Evolutionary conservation across 2,113 vertebrate species (phyloP).

Genomic region (Odontesthes bonariensis): DNA sequence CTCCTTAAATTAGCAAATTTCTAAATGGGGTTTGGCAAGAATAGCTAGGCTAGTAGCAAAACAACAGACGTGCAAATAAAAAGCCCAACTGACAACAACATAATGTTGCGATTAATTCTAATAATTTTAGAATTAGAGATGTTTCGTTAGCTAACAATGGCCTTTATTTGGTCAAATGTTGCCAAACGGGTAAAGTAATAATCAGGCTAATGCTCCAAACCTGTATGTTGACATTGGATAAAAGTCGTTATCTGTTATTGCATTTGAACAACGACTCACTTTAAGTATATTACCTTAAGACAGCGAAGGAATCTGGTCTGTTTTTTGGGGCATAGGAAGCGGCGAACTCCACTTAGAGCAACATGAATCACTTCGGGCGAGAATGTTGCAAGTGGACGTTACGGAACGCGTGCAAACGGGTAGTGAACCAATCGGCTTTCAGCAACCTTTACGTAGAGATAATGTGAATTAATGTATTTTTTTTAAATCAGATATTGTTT

Average conservation of each 20-base stretch:
- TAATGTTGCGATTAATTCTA: accelerated
- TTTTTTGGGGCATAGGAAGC: neutral
- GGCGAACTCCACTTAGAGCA: neutral
- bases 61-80: neutral
- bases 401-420: neutral
- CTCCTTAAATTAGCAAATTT: neutral
- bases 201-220: neutral
- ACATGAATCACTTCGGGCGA: conserved; percentile 15
- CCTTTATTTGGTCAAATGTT: neutral
- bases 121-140: neutral
- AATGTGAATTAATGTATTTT: no score
- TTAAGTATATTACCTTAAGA: conserved; percentile 46
- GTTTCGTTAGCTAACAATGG: neutral
- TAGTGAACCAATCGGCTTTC: neutral
- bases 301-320: neutral
- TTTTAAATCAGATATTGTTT: no score
- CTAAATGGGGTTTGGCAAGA: neutral
- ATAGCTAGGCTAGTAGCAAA: conserved; percentile 37
- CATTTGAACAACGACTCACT: neutral
- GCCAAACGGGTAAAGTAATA: neutral
- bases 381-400: conserved; percentile 32
- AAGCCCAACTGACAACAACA: neutral
- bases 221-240: neutral
- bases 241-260: neutral
- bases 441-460: neutral